Percentiles rank a stretch among this genome's conserved stretches.
phyloP scores from a whole-genome alignment of 1,140 invertebrate genomes.

The Meloidogyne hapla region DNA sequence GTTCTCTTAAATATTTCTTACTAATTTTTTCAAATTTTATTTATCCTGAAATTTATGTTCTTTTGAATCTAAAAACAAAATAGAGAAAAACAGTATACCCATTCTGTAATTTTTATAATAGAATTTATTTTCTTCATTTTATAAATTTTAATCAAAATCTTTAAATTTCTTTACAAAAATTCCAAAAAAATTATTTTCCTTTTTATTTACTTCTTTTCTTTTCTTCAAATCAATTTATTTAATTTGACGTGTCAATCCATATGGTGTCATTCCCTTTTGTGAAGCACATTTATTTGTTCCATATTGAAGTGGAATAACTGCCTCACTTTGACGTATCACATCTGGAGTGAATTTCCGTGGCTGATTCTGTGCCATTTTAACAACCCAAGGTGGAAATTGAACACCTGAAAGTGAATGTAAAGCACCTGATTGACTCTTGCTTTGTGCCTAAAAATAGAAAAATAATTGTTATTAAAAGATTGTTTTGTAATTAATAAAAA shows the following conservation, averaged over 20 bases:
- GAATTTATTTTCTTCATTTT: no score
- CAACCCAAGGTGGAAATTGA: slow-evolving; percentile 68
- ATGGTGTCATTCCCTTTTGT: slow-evolving; percentile 69
- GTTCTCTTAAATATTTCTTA: neutral
- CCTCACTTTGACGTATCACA: slow-evolving; percentile 67
- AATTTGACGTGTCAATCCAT: slow-evolving; percentile 68
- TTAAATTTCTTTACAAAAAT: neutral
- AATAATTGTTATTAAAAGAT: neutral
- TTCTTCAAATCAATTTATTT: slow-evolving; percentile 15
- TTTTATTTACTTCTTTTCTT: neutral
- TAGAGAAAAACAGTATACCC: no score
- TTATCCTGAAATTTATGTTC: no score
- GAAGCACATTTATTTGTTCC: slow-evolving; percentile 68
- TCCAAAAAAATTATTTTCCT: neutral
- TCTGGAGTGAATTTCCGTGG: slow-evolving; percentile 67
- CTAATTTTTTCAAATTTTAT: no score
- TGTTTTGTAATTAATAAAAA: no score
- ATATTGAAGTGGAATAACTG: slow-evolving; percentile 66
- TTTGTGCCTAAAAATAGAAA: slow-evolving; percentile 66
- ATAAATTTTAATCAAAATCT: no score
- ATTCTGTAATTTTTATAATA: no score
- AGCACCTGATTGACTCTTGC: slow-evolving; percentile 59
- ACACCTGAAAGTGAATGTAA: slow-evolving; percentile 50
- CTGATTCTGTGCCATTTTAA: slow-evolving; percentile 69
- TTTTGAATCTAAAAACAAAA: no score